These are phyloP conservation scores for Sinonovacula constricta DNA, from an alignment of 1,140 invertebrate genomes.

Conservation along the genomic window DNA sequence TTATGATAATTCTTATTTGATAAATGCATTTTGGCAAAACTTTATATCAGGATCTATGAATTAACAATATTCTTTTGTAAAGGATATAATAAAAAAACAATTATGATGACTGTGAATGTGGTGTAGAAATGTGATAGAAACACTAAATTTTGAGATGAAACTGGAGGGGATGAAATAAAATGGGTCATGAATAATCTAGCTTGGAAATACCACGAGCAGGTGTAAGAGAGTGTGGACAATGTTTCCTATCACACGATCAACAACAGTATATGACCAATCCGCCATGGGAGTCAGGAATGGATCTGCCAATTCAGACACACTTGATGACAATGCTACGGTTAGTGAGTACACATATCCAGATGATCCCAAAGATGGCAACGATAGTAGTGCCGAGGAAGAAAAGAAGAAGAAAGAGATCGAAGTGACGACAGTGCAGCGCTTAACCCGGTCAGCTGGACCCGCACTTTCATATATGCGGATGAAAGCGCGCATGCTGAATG, in stretches of 20 bases:
- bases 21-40: no score
- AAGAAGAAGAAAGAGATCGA: neutral
- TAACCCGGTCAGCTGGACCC: slow-evolving; percentile 33
- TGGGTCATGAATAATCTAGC: no score
- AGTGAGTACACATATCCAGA: slow-evolving; percentile 37
- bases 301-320: neutral
- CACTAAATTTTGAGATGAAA: no score
- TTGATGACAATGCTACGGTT: neutral
- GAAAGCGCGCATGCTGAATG: slow-evolving; percentile 15
- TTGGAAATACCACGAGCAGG: neutral
- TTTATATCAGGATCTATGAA: no score
- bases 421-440: slow-evolving; percentile 1
- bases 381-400: slow-evolving; percentile 43
- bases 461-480: slow-evolving; percentile 35
- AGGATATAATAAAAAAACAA: no score
- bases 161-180: no score
- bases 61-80: no score
- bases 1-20: no score
- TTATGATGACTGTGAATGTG: no score
- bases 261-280: slow-evolving; percentile 25
- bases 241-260: slow-evolving; percentile 43
- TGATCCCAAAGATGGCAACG: slow-evolving; percentile 49
- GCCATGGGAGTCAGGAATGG: neutral
- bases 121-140: no score
- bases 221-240: slow-evolving; percentile 17